phyloP scores from a whole-genome alignment of 2,113 vertebrate genomes.

The Microtus richardsoni region DNA sequence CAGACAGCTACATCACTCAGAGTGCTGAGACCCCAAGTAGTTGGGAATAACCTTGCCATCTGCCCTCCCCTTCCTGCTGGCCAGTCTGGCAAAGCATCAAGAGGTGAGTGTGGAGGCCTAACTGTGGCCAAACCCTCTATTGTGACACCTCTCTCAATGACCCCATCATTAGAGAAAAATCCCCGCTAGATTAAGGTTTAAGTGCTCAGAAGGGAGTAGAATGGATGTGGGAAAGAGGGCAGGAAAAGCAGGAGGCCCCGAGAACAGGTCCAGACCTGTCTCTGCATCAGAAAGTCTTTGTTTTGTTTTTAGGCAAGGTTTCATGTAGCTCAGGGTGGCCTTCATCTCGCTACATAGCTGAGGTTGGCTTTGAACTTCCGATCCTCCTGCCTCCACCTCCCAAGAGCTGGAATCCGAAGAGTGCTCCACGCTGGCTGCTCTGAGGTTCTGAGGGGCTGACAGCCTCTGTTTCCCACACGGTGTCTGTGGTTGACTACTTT shows the following conservation, averaged over 20 bases:
- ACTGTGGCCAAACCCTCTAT: neutral
- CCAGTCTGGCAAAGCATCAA: neutral
- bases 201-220: neutral
- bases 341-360: neutral
- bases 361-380: neutral
- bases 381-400: neutral
- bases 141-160: neutral
- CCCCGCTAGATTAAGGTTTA: neutral
- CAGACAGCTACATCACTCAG: neutral
- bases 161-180: neutral
- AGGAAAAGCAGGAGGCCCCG: neutral
- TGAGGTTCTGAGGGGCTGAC: neutral
- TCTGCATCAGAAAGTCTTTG: neutral
- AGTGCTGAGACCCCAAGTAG: neutral
- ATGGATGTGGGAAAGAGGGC: neutral
- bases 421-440: fast-evolving
- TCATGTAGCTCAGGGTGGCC: neutral
- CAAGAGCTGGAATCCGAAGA: neutral
- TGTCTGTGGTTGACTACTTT: neutral
- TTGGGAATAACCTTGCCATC: neutral
- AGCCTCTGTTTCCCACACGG: neutral
- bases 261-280: neutral
- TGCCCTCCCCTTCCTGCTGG: constrained; percentile 14
- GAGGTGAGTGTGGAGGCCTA: neutral
- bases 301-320: neutral